A percentile compares a stretch with the other conserved stretches of the same genome.
These are phyloP conservation scores for Paracentrotus lividus DNA, from an alignment of 53 echinoderm and acorn worm genomes.

Conservation along the genomic window DNA sequence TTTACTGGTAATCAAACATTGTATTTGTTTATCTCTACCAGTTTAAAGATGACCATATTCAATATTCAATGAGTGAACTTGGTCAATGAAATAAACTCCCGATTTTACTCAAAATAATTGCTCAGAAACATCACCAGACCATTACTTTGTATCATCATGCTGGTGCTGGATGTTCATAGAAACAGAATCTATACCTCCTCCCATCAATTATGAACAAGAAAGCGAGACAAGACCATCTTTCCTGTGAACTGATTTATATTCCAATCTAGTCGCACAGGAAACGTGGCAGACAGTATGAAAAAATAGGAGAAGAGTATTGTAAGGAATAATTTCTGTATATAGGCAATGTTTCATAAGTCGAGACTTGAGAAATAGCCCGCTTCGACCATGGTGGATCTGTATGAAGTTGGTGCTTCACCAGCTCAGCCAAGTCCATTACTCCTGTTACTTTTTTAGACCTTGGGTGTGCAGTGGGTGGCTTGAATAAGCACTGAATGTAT, in stretches of 20 bases:
- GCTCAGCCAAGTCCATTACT: too few species aligned
- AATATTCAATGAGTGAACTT: background rate
- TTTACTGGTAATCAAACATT: too few species aligned
- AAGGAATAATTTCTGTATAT: too few species aligned
- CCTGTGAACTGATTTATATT: background rate
- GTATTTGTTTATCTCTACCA: background rate
- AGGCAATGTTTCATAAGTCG: too few species aligned
- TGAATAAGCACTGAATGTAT: too few species aligned
- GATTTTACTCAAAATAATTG: background rate
- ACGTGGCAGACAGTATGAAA: background rate
- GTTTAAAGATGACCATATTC: background rate
- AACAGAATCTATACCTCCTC: background rate
- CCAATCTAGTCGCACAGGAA: constrained; percentile 22
- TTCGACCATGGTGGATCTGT: too few species aligned
- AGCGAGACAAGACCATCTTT: background rate
- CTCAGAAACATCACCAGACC: background rate
- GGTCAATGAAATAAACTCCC: background rate
- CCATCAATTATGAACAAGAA: background rate
- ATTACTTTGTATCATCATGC: background rate
- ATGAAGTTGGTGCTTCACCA: too few species aligned
- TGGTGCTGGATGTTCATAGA: background rate
- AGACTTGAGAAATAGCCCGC: too few species aligned
- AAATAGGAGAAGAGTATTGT: background rate
- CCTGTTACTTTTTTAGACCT: too few species aligned
- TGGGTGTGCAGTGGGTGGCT: too few species aligned